phyloP scores from a whole-genome alignment of 1,140 invertebrate genomes.

The Bradynema listronoti region DNA sequence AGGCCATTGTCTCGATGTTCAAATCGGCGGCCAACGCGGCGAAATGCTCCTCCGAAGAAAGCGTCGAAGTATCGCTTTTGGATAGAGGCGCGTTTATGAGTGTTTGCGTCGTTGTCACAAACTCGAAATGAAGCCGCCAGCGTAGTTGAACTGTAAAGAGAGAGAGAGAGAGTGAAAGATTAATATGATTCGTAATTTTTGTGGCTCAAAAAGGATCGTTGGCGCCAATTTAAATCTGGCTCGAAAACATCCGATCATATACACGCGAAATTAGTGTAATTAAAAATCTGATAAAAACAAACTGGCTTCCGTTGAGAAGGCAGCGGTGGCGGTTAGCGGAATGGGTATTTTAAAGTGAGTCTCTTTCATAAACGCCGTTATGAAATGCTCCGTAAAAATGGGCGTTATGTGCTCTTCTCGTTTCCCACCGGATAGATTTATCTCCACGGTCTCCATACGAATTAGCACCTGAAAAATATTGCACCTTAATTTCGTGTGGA shows the following conservation, averaged over 20 bases:
- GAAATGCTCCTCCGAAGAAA: conserved; percentile 14
- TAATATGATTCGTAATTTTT: conserved; percentile 5
- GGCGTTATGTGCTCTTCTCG: conserved; percentile 5
- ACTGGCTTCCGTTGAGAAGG: conserved; percentile 51
- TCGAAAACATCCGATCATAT: neutral
- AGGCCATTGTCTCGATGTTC: conserved; percentile 43
- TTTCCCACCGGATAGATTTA: conserved; percentile 32
- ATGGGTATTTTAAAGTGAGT: conserved; percentile 48
- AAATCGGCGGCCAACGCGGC: conserved; percentile 22
- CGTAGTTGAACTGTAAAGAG: conserved; percentile 48
- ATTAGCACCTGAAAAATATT: conserved; percentile 39
- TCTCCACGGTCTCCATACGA: conserved; percentile 36
- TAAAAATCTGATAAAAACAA: neutral
- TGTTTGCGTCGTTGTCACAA: conserved; percentile 40
- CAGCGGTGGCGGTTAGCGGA: conserved; percentile 41
- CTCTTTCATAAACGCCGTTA: conserved; percentile 40
- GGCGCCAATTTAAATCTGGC: neutral
- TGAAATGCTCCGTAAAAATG: conserved; percentile 26
- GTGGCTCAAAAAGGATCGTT: neutral
- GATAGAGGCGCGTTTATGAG: conserved; percentile 24
- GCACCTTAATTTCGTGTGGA: no score
- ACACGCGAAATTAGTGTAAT: neutral
- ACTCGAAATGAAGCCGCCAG: conserved; percentile 55
- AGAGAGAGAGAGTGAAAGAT: conserved; percentile 13
- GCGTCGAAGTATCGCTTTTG: no score